Conservation (phyloP, 2,113 vertebrate genomes). For the Coracopsis vasa region DNA sequence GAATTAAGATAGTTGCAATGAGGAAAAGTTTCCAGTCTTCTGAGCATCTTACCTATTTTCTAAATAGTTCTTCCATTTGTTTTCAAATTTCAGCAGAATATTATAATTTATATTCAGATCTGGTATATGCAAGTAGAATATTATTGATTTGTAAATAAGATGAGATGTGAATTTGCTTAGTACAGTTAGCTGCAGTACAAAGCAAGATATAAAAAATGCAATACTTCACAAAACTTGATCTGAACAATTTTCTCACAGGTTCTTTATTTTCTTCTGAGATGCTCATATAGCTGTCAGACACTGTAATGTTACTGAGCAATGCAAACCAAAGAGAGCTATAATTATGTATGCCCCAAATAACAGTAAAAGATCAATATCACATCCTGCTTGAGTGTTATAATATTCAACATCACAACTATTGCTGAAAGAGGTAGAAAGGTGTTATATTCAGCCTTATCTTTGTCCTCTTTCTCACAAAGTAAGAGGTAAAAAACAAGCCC, state of each 20-base stretch:
- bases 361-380: neutral
- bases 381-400: neutral
- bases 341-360: constrained; percentile 46
- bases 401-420: neutral
- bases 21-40: neutral
- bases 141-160: constrained; percentile 6
- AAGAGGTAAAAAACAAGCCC: neutral
- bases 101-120: neutral
- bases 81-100: neutral
- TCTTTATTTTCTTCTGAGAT: constrained; percentile 10
- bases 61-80: neutral
- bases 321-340: constrained; percentile 5
- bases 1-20: neutral
- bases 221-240: constrained; percentile 1
- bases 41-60: neutral
- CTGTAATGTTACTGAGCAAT: neutral
- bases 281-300: constrained; percentile 18
- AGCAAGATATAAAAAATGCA: constrained; percentile 16
- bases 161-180: neutral
- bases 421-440: neutral
- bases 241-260: neutral
- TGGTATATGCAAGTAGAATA: neutral
- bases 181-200: neutral
- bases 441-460: neutral
- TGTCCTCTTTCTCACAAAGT: neutral